These are phyloP conservation scores for Lordiphosa collinella DNA, from an alignment of 1,140 invertebrate genomes.

Conservation along the genomic window DNA sequence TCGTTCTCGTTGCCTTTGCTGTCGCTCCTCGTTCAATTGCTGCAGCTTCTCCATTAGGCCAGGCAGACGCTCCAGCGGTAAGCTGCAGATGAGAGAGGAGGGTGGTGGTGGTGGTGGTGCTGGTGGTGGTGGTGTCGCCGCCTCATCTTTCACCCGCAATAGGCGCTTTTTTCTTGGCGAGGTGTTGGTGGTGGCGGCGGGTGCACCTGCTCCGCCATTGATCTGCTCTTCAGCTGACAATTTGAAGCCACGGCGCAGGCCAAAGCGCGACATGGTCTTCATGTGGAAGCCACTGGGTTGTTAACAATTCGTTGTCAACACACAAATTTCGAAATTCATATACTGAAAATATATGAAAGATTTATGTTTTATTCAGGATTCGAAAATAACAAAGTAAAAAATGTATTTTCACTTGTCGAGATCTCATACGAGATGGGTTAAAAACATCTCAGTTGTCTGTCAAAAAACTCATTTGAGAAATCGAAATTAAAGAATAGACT, in stretches of 20 bases:
- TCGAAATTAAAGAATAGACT: too few relatives aligned
- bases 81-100: constrained; percentile 58
- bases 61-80: constrained; percentile 63
- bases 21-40: constrained; percentile 37
- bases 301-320: neutral
- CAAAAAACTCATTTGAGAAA: too few relatives aligned
- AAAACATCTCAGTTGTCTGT: too few relatives aligned
- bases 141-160: neutral
- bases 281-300: constrained; percentile 38
- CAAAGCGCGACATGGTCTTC: constrained; percentile 76
- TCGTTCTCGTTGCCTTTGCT: constrained; percentile 25
- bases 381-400: too few relatives aligned
- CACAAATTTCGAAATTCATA: constrained; percentile 11
- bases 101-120: neutral
- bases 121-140: too few relatives aligned
- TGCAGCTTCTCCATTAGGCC: constrained; percentile 65
- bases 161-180: constrained; percentile 7
- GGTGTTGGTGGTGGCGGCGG: constrained; percentile 3
- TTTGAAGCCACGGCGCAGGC: constrained; percentile 73
- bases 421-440: too few relatives aligned
- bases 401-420: too few relatives aligned
- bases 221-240: constrained; percentile 61
- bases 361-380: too few relatives aligned
- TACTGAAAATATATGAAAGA: constrained; percentile 31
- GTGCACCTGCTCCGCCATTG: constrained; percentile 57